These are phyloP conservation scores for Osmoderma eremita DNA, from an alignment of 2,888 invertebrate genomes.

Conservation along the genomic window DNA sequence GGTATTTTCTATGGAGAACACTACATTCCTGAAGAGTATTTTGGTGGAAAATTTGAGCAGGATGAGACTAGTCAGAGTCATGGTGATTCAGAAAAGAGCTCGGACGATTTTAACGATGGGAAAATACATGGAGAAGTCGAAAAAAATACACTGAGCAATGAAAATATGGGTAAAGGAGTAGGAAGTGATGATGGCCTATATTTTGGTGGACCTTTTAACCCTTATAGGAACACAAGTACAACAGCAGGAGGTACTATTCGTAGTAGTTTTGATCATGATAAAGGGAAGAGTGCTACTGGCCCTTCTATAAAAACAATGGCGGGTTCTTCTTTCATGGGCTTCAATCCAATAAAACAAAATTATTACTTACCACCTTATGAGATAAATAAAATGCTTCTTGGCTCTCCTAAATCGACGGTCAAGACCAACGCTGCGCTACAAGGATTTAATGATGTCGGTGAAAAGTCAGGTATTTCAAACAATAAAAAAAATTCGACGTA, in stretches of 20 bases:
- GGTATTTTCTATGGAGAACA: background rate
- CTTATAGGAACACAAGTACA: background rate
- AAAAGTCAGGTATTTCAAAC: too few species aligned
- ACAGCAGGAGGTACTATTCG: background rate
- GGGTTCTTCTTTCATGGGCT: background rate
- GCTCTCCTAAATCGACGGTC: too few species aligned
- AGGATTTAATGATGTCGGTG: too few species aligned
- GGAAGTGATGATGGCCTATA: background rate
- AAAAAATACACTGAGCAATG: too few species aligned
- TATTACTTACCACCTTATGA: conserved; percentile 9
- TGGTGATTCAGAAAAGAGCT: background rate
- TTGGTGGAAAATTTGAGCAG: background rate
- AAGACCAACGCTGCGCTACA: too few species aligned
- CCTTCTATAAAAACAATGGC: background rate
- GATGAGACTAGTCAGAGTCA: background rate
- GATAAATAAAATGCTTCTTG: too few species aligned
- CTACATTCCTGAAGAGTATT: conserved; percentile 6
- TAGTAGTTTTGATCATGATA: background rate
- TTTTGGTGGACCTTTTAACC: conserved; percentile 1
- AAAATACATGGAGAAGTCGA: background rate
- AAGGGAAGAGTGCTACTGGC: background rate
- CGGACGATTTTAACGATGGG: background rate
- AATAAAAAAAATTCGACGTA: too few species aligned
- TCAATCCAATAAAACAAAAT: conserved; percentile 2
- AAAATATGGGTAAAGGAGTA: background rate